Evolutionary conservation across 53 echinoderm and acorn worm genomes (phyloP).

Genomic region (Luidia sarsii): DNA sequence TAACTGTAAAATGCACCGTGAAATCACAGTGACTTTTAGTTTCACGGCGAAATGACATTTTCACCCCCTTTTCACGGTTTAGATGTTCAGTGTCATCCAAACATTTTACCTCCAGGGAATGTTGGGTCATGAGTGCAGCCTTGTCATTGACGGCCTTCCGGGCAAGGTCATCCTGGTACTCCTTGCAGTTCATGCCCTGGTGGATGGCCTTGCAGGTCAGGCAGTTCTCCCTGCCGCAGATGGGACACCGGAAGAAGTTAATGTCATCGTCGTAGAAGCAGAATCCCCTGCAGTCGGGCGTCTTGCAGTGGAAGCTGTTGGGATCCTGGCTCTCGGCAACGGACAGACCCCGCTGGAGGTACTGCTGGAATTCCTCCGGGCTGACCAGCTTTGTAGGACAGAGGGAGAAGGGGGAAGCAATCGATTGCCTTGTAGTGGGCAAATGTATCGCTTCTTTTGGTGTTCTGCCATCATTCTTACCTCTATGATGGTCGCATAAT

Average conservation of each 20-base stretch:
- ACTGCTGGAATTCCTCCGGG: conserved; percentile 65
- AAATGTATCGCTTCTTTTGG: too few relatives aligned
- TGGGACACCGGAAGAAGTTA: conserved; percentile 88
- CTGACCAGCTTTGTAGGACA: conserved; percentile 65
- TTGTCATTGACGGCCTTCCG: conserved; percentile 81
- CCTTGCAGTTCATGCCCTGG: conserved; percentile 90
- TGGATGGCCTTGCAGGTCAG: conserved; percentile 97
- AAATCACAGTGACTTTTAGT: too few relatives aligned
- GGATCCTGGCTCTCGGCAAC: conserved; percentile 75
- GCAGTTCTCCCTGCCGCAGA: conserved; percentile 82
- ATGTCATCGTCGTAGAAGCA: conserved; percentile 94
- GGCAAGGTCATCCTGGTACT: conserved; percentile 87
- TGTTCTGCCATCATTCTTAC: too few relatives aligned
- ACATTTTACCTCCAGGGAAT: conserved; percentile 75
- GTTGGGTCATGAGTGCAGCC: conserved; percentile 83
- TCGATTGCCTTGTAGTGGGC: too few relatives aligned
- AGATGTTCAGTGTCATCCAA: too few relatives aligned
- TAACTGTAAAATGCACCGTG: too few relatives aligned
- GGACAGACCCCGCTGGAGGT: conserved; percentile 77
- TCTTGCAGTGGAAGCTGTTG: conserved; percentile 96
- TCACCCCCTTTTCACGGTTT: too few relatives aligned
- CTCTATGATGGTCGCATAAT: too few relatives aligned
- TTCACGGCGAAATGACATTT: too few relatives aligned
- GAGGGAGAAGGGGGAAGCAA: too few relatives aligned
- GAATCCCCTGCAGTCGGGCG: conserved; percentile 86